Percentiles rank a stretch among this genome's conserved stretches.
Conservation (phyloP, 2,797 vertebrate genomes). For the Falco rusticolus region DNA sequence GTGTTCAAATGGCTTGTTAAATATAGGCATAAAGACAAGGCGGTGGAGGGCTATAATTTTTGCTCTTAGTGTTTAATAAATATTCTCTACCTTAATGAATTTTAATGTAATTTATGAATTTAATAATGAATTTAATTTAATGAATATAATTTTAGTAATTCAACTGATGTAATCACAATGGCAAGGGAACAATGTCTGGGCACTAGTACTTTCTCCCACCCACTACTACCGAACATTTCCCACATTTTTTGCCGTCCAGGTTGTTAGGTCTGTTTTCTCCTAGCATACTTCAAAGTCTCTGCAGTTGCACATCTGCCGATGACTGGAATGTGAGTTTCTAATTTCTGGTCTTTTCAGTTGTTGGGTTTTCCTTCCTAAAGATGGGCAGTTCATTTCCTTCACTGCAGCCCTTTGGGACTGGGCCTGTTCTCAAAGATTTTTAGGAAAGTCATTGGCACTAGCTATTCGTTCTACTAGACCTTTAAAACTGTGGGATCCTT, state of each 20-base stretch:
- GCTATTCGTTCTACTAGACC: not conserved
- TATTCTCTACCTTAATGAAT: not conserved
- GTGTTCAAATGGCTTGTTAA: not conserved
- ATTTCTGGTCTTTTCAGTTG: slow-evolving; percentile 28
- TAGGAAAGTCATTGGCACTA: not conserved
- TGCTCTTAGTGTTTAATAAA: not conserved
- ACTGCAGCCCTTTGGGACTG: not conserved
- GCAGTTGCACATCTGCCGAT: not conserved
- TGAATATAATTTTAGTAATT: not conserved
- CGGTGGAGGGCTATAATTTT: not conserved
- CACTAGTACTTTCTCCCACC: not conserved
- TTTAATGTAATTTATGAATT: too few species aligned
- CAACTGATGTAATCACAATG: not conserved
- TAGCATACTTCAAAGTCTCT: not conserved
- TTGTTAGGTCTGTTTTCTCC: not conserved
- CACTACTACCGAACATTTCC: not conserved
- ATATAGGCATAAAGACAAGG: not conserved
- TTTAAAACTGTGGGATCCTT: not conserved
- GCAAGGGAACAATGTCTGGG: not conserved
- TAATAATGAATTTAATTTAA: too few species aligned
- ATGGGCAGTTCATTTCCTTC: slow-evolving; percentile 35
- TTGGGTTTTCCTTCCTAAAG: slow-evolving; percentile 19
- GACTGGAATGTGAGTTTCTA: not conserved
- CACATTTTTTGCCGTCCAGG: not conserved
- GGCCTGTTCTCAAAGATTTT: slow-evolving; percentile 3